Conservation (phyloP, 2,888 invertebrate genomes). For the Gasteruption jaculator region DNA sequence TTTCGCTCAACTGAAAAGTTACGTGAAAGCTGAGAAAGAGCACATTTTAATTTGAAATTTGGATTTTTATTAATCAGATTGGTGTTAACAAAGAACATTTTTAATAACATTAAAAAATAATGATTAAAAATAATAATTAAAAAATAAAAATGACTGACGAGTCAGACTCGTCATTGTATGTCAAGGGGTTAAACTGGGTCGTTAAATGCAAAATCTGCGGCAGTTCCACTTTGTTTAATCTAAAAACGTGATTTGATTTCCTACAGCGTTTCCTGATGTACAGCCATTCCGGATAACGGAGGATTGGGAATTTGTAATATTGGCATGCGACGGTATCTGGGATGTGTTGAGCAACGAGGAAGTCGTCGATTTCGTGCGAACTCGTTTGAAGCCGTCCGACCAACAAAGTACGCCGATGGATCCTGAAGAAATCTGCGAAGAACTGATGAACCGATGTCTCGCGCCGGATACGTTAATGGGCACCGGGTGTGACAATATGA, state of each 20-base stretch:
- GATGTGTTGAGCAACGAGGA: constrained; percentile 96
- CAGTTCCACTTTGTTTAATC: no score
- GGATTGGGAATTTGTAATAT: constrained; percentile 94
- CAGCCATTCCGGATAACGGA: constrained; percentile 72
- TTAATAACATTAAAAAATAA: neutral
- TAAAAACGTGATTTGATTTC: neutral
- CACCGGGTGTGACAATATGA: constrained; percentile 99
- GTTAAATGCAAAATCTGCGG: no score
- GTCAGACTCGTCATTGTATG: no score
- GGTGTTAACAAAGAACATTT: constrained; percentile 7
- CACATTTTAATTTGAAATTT: no score
- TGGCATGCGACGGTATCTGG: constrained; percentile 99
- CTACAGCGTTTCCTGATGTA: constrained; percentile 88
- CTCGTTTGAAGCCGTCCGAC: constrained; percentile 57
- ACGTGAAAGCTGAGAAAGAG: no score
- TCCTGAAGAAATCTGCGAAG: constrained; percentile 94
- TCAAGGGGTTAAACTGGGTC: no score
- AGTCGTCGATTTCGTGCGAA: constrained; percentile 85
- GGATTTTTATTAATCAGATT: no score
- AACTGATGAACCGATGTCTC: constrained; percentile 88
- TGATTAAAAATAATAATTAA: neutral
- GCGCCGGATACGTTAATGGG: constrained; percentile 98
- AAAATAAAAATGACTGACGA: neutral
- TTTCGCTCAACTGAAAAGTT: no score
- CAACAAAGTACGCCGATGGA: constrained; percentile 67